phyloP scores from a whole-genome alignment of 2,888 invertebrate genomes.

The Epinotia nisella region DNA sequence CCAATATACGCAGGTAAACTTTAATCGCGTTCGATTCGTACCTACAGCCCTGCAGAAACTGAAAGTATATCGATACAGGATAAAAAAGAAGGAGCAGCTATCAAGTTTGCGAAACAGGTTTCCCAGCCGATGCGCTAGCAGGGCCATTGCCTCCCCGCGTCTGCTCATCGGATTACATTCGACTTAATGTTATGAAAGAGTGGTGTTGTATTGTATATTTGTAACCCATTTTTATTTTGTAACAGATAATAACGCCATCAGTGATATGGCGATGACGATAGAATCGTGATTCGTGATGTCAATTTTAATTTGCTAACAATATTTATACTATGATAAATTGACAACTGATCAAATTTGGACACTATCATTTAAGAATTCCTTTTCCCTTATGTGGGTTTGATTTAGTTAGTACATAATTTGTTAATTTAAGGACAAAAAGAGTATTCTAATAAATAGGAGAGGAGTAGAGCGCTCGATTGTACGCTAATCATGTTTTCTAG shows the following conservation, averaged over 20 bases:
- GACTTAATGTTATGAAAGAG: conserved; percentile 54
- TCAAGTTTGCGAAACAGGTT: conserved; percentile 67
- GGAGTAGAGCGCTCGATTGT: too few species aligned
- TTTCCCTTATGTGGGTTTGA: too few species aligned
- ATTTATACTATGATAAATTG: background rate
- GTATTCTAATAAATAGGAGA: too few species aligned
- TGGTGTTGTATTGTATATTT: background rate
- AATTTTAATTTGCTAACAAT: background rate
- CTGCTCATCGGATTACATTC: conserved; percentile 57
- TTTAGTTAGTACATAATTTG: too few species aligned
- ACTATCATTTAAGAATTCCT: too few species aligned
- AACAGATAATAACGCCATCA: background rate
- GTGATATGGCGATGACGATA: background rate
- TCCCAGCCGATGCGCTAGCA: conserved; percentile 52
- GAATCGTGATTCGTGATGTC: background rate
- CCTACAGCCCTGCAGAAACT: conserved; percentile 49
- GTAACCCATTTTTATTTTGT: background rate
- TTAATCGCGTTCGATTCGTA: conserved; percentile 17
- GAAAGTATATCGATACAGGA: conserved; percentile 50
- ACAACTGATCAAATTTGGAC: too few species aligned
- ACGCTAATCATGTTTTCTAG: too few species aligned
- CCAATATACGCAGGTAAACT: background rate
- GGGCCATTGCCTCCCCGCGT: conserved; percentile 63
- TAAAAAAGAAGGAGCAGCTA: conserved; percentile 51
- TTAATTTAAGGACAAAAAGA: too few species aligned